phyloP scores from a whole-genome alignment of 1,140 invertebrate genomes.

The Drosophila simulans region DNA sequence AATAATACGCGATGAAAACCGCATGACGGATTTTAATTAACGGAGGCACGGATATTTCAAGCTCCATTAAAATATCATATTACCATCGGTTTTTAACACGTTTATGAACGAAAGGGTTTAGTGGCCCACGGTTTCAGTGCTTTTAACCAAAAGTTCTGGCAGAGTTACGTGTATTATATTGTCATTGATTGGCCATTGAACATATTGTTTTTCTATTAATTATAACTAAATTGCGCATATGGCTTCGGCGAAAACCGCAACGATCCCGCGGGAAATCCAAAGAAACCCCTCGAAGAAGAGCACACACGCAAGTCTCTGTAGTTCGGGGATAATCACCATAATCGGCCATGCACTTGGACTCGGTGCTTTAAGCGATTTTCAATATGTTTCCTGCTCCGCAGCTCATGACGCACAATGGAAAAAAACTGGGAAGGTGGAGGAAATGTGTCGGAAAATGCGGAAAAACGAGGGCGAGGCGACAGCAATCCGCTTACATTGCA shows the following conservation, averaged over 20 bases:
- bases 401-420: conserved; percentile 74
- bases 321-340: conserved; percentile 75
- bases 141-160: background rate
- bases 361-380: conserved; percentile 76
- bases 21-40: conserved; percentile 79
- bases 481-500: conserved; percentile 68
- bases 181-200: conserved; percentile 53
- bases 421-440: conserved; percentile 7
- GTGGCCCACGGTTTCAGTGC: conserved; percentile 32
- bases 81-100: conserved; percentile 22
- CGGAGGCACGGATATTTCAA: conserved; percentile 42
- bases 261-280: conserved; percentile 69
- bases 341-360: conserved; percentile 72
- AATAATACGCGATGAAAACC: conserved; percentile 56
- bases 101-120: conserved; percentile 52
- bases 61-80: conserved; percentile 77
- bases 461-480: conserved; percentile 35
- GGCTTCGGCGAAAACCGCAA: conserved; percentile 61
- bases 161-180: background rate
- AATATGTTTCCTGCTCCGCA: conserved; percentile 57
- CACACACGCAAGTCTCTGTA: conserved; percentile 56
- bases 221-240: conserved; percentile 67
- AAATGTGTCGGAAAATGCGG: conserved; percentile 53
- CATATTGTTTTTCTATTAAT: conserved; percentile 83
- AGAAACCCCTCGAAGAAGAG: conserved; percentile 12